Conservation (phyloP, 1,140 invertebrate genomes). For the Patella vulgata region DNA sequence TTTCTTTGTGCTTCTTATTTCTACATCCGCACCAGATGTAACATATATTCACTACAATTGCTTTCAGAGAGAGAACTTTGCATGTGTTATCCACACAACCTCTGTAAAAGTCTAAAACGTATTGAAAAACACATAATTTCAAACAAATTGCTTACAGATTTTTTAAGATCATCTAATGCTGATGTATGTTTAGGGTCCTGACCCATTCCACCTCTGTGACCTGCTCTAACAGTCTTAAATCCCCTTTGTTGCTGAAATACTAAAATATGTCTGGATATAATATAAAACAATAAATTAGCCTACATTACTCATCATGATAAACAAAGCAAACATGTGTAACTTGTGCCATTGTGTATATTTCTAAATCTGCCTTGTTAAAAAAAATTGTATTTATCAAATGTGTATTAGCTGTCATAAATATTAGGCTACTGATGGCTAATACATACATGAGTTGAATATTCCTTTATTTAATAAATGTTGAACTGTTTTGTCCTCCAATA, state of each 20-base stretch:
- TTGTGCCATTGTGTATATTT: neutral
- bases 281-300: neutral
- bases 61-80: neutral
- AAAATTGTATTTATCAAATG: neutral
- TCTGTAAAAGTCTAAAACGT: neutral
- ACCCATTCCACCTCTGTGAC: conserved; percentile 20
- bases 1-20: too few species aligned
- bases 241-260: conserved; percentile 23
- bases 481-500: too few species aligned
- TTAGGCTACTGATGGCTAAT: neutral
- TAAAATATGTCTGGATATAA: too few species aligned
- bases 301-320: neutral
- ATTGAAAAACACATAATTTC: neutral
- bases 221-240: conserved; percentile 38
- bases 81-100: neutral
- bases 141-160: conserved; percentile 21
- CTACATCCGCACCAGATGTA: too few species aligned
- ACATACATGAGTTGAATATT: neutral
- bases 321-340: neutral
- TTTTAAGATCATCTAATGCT: conserved; percentile 26
- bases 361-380: neutral
- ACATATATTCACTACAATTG: neutral
- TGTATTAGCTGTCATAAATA: neutral
- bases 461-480: too few species aligned
- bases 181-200: conserved; percentile 1